Evolutionary conservation across 2,888 invertebrate species (phyloP).

Genomic region (Mythimna lalbum): DNA sequence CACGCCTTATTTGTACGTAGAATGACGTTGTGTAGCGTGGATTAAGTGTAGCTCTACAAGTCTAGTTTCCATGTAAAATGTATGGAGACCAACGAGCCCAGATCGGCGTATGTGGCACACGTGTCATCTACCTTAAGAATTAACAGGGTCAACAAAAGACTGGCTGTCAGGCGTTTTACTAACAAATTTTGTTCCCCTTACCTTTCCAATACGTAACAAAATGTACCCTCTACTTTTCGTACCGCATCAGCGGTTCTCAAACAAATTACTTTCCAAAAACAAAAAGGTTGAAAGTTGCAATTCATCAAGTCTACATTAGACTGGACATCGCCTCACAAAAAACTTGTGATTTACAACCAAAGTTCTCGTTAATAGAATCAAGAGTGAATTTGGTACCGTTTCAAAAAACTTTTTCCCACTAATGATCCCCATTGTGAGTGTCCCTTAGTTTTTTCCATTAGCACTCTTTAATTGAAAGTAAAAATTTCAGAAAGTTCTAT

Average conservation of each 20-base stretch:
- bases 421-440: slow-evolving; percentile 78
- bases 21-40: too few relatives aligned
- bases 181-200: background rate
- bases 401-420: slow-evolving; percentile 75
- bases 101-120: too few relatives aligned
- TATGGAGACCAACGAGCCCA: too few relatives aligned
- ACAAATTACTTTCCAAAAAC: slow-evolving; percentile 56
- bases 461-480: slow-evolving; percentile 75
- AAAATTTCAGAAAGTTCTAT: slow-evolving; percentile 65
- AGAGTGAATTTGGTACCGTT: slow-evolving; percentile 79
- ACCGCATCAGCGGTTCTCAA: slow-evolving; percentile 43
- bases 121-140: too few relatives aligned
- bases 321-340: slow-evolving; percentile 70
- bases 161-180: background rate
- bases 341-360: slow-evolving; percentile 72
- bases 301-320: slow-evolving; percentile 70
- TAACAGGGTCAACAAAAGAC: background rate
- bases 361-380: slow-evolving; percentile 76
- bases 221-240: slow-evolving; percentile 10
- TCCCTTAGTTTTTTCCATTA: slow-evolving; percentile 77
- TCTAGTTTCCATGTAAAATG: too few relatives aligned
- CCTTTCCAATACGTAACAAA: slow-evolving; percentile 3
- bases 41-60: too few relatives aligned
- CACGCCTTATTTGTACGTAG: too few relatives aligned
- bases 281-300: slow-evolving; percentile 58